Evolutionary conservation across 1,140 invertebrate genomes (phyloP), one percentile per base, ranked within the genome.

Genomic region (Gonioctena quinquepunctata): DNA sequence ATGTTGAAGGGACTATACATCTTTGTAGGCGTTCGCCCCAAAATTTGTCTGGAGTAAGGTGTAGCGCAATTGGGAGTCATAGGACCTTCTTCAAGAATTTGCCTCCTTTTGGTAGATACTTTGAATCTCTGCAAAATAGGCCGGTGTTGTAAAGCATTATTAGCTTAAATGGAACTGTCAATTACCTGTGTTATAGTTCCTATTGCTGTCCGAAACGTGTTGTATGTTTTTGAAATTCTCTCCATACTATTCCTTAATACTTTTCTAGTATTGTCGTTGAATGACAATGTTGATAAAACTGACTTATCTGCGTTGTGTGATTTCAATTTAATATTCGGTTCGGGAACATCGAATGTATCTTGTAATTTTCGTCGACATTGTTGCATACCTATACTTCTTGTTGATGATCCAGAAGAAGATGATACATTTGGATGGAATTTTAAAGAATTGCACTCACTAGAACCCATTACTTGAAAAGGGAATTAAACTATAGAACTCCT

Each of bases 1-100:
- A 90, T 89, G 2, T 86, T 84, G 73, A 90, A 90, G 2, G 89
- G 89, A 69, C 88, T 89, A 72, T 90, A 90, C 3, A 90, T 75
- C 74, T 89, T 89, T 0, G 88, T 89, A 0, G 89, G 89, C 0
- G 88, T 90, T 21, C 89, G 80, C 2, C 89, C 89, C 7, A 90
- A 78, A 23, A 89, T 76, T 60, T 84, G 79, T 5, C 85, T 82
- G 0, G 86, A 83, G 27, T 85, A 84, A 1, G 88, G 87, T 1
- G 88, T 88, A 5, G 77, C 77, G 61, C 79, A 82, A 42, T 81
- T 82, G 16, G 82, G 83, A 42, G 84, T 84, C 11, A 85, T 83
- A 0, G 87, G 86, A 13, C 87, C 86, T 69, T 88, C 87, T 50
- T 87, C 84, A 8, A 90, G 71, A 66, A 87, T 84, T 66, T 89